These are phyloP conservation scores for Ophthalmolycus amberensis DNA, from an alignment of 2,113 vertebrate species.

Conservation along the genomic window DNA sequence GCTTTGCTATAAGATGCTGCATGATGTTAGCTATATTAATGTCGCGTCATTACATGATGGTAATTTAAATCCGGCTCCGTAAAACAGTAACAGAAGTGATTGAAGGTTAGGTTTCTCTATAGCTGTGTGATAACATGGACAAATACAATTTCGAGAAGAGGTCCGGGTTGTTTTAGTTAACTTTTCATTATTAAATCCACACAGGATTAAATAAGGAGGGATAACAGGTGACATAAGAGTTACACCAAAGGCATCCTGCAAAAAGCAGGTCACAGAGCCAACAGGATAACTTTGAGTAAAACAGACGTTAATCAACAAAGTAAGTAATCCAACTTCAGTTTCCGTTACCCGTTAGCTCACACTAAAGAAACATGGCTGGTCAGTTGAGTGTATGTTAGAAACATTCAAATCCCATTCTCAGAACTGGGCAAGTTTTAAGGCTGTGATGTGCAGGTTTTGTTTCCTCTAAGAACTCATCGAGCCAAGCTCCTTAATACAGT, in stretches of 20 bases:
- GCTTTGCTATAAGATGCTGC: constrained; percentile 52
- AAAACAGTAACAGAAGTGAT: neutral
- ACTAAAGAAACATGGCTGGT: neutral
- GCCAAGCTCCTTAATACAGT: neutral
- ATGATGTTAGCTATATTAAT: constrained; percentile 27
- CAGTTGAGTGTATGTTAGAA: neutral
- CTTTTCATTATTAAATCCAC: neutral
- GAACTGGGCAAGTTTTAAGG: neutral
- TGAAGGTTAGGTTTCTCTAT: neutral
- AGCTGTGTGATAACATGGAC: neutral
- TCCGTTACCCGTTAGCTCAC: neutral
- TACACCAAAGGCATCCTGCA: neutral
- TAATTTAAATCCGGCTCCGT: neutral
- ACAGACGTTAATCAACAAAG: neutral
- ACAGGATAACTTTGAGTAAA: neutral
- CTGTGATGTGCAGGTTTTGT: neutral
- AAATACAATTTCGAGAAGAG: neutral
- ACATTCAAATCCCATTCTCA: neutral
- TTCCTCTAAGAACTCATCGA: neutral
- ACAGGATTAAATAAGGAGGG: neutral
- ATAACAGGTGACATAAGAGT: neutral
- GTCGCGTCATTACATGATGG: neutral
- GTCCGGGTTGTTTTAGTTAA: neutral
- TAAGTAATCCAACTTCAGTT: neutral
- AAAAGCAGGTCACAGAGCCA: neutral